These are phyloP conservation scores for Nymphalis io DNA, from an alignment of 1,140 invertebrate genomes.

Conservation along the genomic window DNA sequence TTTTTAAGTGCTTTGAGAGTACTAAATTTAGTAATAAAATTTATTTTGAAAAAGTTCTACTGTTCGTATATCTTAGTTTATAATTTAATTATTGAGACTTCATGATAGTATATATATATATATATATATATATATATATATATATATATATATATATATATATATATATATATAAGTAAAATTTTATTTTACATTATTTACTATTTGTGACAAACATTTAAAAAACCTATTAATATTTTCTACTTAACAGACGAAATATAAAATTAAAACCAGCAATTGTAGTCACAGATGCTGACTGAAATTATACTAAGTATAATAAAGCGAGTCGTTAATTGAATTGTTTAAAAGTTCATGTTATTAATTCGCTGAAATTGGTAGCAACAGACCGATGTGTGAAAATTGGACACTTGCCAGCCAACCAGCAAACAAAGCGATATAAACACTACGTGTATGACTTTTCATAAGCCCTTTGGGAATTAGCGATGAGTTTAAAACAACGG, in stretches of 20 bases:
- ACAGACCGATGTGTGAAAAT: slow-evolving; percentile 55
- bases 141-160: too few species aligned
- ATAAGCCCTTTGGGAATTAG: slow-evolving; percentile 42
- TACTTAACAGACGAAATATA: too few species aligned
- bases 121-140: too few species aligned
- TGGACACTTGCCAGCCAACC: slow-evolving; percentile 58
- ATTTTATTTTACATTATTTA: too few species aligned
- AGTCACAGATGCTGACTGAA: neutral
- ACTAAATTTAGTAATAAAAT: neutral
- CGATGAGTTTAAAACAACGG: slow-evolving; percentile 31
- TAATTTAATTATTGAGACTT: too few species aligned
- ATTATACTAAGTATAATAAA: neutral
- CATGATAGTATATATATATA: too few species aligned
- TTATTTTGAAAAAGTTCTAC: too few species aligned
- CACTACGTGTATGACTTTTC: slow-evolving; percentile 29
- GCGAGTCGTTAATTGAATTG: slow-evolving; percentile 39
- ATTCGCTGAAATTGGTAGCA: slow-evolving; percentile 53
- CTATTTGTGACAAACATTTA: too few species aligned
- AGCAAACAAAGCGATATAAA: slow-evolving; percentile 36
- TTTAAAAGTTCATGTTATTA: slow-evolving; percentile 55
- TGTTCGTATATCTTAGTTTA: too few species aligned
- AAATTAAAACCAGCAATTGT: neutral
- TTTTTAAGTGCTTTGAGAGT: neutral
- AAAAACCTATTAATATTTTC: too few species aligned
- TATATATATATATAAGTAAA: too few species aligned